A percentile compares a stretch with the other conserved stretches of the same genome.
Conservation (phyloP, 2,888 invertebrate genomes). For the Pandemis corylana region DNA sequence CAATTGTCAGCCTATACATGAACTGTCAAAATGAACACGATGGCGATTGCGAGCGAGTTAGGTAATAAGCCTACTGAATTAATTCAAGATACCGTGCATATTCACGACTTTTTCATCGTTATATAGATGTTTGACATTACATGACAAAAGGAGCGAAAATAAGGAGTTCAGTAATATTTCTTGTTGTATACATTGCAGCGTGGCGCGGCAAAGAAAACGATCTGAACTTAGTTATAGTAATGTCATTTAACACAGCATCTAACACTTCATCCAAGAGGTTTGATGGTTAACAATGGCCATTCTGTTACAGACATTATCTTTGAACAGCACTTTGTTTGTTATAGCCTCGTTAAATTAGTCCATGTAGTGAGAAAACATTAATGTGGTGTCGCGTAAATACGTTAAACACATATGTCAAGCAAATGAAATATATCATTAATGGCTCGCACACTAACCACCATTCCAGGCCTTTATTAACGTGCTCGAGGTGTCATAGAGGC, state of each 20-base stretch:
- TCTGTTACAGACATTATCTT: constrained; percentile 7
- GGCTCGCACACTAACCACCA: background rate
- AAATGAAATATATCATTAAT: background rate
- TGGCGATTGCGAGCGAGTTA: too few species aligned
- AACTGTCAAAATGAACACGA: too few species aligned
- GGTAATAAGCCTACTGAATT: too few species aligned
- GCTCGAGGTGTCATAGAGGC: background rate
- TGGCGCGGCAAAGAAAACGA: background rate
- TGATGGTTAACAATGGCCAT: background rate
- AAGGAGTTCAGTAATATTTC: background rate
- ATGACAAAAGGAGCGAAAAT: too few species aligned
- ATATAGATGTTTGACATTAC: too few species aligned
- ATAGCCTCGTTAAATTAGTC: constrained; percentile 7
- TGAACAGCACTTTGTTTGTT: constrained; percentile 10
- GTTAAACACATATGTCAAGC: background rate
- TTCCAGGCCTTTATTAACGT: background rate
- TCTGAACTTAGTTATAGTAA: background rate
- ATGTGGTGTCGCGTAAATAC: background rate
- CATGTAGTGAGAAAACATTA: constrained; percentile 12
- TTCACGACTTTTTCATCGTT: too few species aligned
- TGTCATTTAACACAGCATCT: background rate
- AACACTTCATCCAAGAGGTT: constrained; percentile 2
- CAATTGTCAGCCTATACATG: too few species aligned
- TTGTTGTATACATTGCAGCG: background rate
- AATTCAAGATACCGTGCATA: too few species aligned